Base-by-base conservation (phyloP, 2,113 vertebrate species). In the Butastur rufipennis region DNA sequence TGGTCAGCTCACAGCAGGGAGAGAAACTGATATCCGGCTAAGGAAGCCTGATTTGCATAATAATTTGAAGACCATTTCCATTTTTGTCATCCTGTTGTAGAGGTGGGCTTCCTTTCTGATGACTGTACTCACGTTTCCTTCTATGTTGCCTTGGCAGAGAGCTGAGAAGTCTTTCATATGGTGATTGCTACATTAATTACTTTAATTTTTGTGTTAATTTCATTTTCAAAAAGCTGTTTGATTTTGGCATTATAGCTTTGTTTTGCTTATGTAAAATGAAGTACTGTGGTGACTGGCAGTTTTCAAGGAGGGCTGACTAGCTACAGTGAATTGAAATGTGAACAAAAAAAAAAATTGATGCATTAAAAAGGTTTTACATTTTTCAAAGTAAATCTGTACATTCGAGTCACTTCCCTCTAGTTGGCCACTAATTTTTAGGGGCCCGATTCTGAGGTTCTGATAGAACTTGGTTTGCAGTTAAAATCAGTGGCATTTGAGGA, bases 41-140 rank as follows among this genome's bases (percentile, higher is more conserved):
- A 42, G 62, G 85, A 66, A 86, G 63, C 72, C 77, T 79, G n/a
- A 97, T 97, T 97, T 97, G 78, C 95, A 97, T 82, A 88, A 95
- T 53, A 96, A 94, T 95, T 94, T 82, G 92, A 71, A 75, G 58
- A 36, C 36, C 48, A 53, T 95, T 96, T 97, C 91, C 92, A 89
- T 97, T 90, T 95, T 85, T 14, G 45, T 66, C 55, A 42, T 75
- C 43, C 93, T 75, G 18, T 68, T 66, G 65, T 29, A 61, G 52
- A 84, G 62, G 32, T 95, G 88, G 62, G 80, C 86, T 95, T 96
- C 73, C 81, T 92, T 53, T 79, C 70, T 78, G 75, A 81, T 84
- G 75, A 20, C 56, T 58, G 14, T 40, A 16, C 72, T 86, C 34
- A 3, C 0, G 0, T 48, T 83, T 70, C 47, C 22, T 65, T 70